A percentile compares a stretch with the other conserved stretches of the same genome.
Conservation (phyloP, 2,888 invertebrate genomes). For the Nebria brevicollis region DNA sequence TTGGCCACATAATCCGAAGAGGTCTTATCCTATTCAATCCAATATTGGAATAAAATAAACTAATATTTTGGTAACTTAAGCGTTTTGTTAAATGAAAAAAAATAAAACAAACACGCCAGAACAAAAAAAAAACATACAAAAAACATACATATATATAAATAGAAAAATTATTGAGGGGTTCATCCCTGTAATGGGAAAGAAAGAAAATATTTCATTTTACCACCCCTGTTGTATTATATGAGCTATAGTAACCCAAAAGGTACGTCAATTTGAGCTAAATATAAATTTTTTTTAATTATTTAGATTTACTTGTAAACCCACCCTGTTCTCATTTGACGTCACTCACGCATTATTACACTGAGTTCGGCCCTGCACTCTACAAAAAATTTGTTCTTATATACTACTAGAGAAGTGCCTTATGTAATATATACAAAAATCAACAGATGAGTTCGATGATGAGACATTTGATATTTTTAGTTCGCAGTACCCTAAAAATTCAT, state of each 20-base stretch:
- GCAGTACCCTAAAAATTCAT: neutral
- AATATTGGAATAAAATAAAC: neutral
- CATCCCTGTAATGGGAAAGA: neutral
- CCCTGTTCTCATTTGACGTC: slow-evolving; percentile 24
- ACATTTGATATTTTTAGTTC: neutral
- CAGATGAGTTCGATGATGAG: neutral
- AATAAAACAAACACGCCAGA: no score
- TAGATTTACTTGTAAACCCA: slow-evolving; percentile 15
- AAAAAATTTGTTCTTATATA: slow-evolving; percentile 4
- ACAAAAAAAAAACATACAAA: neutral
- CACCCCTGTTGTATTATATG: neutral
- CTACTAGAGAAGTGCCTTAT: neutral
- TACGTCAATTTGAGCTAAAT: slow-evolving; percentile 41
- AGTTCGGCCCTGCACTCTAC: slow-evolving; percentile 5
- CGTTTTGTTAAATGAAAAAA: neutral
- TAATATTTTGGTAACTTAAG: neutral
- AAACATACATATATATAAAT: neutral
- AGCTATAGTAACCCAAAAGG: slow-evolving; percentile 17
- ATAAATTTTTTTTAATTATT: neutral
- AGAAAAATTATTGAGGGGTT: neutral
- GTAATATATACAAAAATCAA: neutral
- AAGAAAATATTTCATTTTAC: neutral
- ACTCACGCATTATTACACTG: neutral
- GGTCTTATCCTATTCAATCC: neutral
- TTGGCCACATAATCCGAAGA: neutral